phyloP scores from a whole-genome alignment of 2,888 invertebrate genomes.

The Clitarchus hookeri region DNA sequence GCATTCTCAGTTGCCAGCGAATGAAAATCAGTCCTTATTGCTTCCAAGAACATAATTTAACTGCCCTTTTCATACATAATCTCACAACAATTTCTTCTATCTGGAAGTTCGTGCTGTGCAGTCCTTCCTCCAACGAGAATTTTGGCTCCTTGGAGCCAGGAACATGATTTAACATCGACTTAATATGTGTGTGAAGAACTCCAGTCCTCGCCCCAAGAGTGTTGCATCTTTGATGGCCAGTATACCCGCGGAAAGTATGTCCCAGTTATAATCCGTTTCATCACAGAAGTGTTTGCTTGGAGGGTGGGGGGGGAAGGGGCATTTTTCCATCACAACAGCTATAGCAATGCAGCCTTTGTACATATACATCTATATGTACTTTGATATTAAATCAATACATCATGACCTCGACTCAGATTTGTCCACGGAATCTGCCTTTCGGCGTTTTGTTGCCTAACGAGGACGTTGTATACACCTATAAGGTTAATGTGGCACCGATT shows the following conservation, averaged over 20 bases:
- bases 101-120: neutral
- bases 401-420: neutral
- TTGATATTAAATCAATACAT: neutral
- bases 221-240: neutral
- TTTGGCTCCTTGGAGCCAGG: neutral
- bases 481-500: neutral
- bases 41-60: neutral
- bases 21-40: neutral
- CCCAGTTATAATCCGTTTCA: too few relatives aligned
- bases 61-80: neutral
- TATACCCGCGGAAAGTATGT: neutral
- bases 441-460: neutral
- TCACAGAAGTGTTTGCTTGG: too few relatives aligned
- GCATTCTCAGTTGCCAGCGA: neutral
- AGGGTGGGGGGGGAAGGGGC: neutral
- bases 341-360: neutral
- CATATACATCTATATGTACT: neutral
- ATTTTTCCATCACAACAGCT: neutral
- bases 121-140: neutral
- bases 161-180: neutral
- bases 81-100: neutral
- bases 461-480: neutral
- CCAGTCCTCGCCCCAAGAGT: neutral
- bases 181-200: neutral
- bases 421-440: neutral